Evolutionary conservation across 2,888 invertebrate species (phyloP), one percentile per base, ranked within the genome.

Genomic region (Drosophila gaucha): DNA sequence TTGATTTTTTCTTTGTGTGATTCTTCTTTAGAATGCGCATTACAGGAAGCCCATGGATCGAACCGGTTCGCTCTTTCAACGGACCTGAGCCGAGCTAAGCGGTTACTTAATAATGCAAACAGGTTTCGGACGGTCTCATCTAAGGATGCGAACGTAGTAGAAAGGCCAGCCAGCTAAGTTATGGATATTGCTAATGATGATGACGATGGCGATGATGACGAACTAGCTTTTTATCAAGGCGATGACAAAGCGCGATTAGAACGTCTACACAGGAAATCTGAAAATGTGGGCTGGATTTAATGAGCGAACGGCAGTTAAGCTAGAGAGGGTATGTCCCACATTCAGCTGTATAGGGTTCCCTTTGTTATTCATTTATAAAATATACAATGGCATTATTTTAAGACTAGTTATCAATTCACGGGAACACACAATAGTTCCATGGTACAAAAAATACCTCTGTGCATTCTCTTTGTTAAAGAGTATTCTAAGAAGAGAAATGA

Each of bases 41-140:
- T 77, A 67, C 70, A 72, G 83, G 80, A 76, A 79, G 80, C 72
- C 41, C 86, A 28, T 58, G 84, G 43, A 77, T 57, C 72, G 78
- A 76, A 78, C 76, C 78, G 76, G 78, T 78, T 78, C 50, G 39
- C 39, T 64, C 69, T 72, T 51, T 43, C 43, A 68, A 54, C 46
- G 36, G 20, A 73, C 33, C 55, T 16, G 55, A 50, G 36, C 14
- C 28, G 47, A 47, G 57, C 78, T 46, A 51, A 71, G 55, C 73
- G 80, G 84, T 83, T 86, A 83, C 82, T 83, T 80, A 83, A 86
- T 86, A 83, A 84, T 84, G 66, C 86, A 86, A 83, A 86, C 82
- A 65, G 86, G 82, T 83, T 83, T 86, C 62, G 41, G 39, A 38
- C 33, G 50, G 33, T 14, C 60, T 55, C 33, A 41, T 54, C 65